Evolutionary conservation across 2,888 invertebrate species (phyloP), one percentile per base, ranked within the genome.

Genomic region (Esperia sulphurella): DNA sequence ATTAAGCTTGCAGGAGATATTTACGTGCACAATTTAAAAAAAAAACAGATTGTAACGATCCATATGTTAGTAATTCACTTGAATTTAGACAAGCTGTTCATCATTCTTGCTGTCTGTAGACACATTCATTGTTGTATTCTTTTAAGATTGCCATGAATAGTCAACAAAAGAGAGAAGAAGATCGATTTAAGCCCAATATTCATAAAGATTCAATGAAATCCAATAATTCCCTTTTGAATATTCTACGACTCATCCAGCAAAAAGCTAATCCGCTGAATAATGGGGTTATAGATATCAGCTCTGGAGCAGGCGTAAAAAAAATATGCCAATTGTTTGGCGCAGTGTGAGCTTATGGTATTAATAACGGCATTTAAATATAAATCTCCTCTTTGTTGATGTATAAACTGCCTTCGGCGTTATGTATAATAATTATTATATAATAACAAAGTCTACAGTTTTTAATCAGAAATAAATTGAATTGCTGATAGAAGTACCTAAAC

Each of bases 181-280:
- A 49, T 45, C 58, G 60, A 72, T 73, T 71, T 65, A 58, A 70
- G 62, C 64, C 55, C 53, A 61, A 70, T 65, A 64, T 57, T 71
- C 58, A 50, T 43, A 30, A 58, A 71, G 71, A 73, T 72, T 75
- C 57, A 69, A 71, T 67, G 58, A 74, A 82, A 83, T 83, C 80
- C 83, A 81, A 80, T 86, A 83, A 84, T 80, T 75, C 79, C 78
- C 79, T 79, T 84, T 86, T 87, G 83, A 86, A 88, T 86, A 84
- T 83, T 84, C 83, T 75, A 76, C 77, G 73, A 74, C 68, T 82
- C 78, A 82, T 84, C 75, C 80, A 70, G 76, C 75, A 83, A 83
- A 85, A 83, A 84, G 85, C 83, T 88, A 86, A 88, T 88, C 87
- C 84, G 58, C 60, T 78, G 85, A 85, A 87, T 86, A 88, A 87